These are phyloP conservation scores for Clarias gariepinus DNA, from an alignment of 2,113 vertebrate genomes.

Conservation along the genomic window DNA sequence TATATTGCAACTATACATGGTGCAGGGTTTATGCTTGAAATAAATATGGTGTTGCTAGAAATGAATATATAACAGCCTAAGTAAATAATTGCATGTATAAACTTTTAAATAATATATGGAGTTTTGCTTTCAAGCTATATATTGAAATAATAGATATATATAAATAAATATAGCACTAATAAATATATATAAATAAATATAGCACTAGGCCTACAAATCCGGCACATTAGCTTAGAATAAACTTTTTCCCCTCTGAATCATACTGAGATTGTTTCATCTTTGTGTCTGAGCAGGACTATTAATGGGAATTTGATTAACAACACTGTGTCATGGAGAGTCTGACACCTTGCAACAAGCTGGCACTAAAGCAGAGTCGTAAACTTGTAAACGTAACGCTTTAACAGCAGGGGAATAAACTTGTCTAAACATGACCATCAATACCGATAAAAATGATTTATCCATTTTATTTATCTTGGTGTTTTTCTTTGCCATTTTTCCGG, in stretches of 20 bases:
- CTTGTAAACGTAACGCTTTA: background rate
- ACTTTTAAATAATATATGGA: too few relatives aligned
- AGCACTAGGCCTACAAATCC: background rate
- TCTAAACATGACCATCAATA: background rate
- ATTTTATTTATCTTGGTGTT: background rate
- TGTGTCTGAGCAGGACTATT: conserved; percentile 35
- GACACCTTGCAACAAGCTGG: conserved; percentile 19
- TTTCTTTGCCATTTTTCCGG: background rate
- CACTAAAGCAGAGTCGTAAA: background rate
- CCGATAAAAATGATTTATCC: background rate
- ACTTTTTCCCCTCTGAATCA: conserved; percentile 24
- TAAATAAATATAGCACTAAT: too few relatives aligned
- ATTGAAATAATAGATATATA: too few relatives aligned
- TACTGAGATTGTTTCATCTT: conserved; percentile 46
- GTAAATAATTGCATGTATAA: background rate
- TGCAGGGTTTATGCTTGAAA: background rate
- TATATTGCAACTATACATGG: background rate
- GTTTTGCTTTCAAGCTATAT: too few relatives aligned
- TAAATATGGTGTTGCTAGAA: too few relatives aligned
- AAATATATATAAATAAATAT: background rate
- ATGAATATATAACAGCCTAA: background rate
- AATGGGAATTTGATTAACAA: conserved; percentile 59
- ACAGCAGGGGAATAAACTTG: conserved; percentile 14
- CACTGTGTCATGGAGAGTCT: conserved; percentile 55
- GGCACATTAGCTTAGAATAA: background rate